These are phyloP conservation scores for Bimastos eiseni DNA, from an alignment of 2,888 invertebrate genomes.

Conservation along the genomic window DNA sequence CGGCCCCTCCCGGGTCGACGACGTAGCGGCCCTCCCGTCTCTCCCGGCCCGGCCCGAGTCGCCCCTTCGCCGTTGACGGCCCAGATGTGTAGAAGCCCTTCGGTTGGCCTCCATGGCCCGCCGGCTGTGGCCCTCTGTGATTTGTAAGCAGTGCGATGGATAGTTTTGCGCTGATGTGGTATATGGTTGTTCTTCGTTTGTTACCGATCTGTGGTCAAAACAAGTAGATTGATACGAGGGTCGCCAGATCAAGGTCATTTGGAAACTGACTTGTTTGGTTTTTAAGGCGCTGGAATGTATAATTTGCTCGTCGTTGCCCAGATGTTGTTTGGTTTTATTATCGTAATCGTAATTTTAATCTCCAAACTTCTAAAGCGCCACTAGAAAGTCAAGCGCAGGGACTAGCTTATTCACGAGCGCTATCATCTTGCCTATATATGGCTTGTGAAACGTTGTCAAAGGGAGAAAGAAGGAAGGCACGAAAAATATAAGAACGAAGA, in stretches of 20 bases:
- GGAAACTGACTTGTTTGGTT: no score
- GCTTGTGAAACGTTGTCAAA: no score
- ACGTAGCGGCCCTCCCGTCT: neutral
- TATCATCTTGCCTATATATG: no score
- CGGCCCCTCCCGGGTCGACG: no score
- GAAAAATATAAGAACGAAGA: neutral
- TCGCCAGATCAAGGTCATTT: no score
- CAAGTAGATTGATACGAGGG: neutral
- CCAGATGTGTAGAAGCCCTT: neutral
- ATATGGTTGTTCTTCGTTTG: neutral
- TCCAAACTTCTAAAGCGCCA: no score
- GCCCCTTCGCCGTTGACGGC: neutral
- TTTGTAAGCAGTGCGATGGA: neutral
- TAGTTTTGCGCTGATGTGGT: neutral
- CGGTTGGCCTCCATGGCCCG: neutral
- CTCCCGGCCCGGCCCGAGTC: neutral
- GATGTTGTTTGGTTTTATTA: no score
- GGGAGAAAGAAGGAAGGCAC: neutral
- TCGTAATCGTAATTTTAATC: no score
- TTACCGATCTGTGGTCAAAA: neutral
- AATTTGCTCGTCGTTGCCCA: no score
- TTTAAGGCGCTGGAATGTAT: no score
- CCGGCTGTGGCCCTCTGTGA: neutral
- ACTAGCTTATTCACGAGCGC: no score
- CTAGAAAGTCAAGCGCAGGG: no score